phyloP scores from a whole-genome alignment of 2,888 invertebrate genomes.

The Tetropium fuscum region DNA sequence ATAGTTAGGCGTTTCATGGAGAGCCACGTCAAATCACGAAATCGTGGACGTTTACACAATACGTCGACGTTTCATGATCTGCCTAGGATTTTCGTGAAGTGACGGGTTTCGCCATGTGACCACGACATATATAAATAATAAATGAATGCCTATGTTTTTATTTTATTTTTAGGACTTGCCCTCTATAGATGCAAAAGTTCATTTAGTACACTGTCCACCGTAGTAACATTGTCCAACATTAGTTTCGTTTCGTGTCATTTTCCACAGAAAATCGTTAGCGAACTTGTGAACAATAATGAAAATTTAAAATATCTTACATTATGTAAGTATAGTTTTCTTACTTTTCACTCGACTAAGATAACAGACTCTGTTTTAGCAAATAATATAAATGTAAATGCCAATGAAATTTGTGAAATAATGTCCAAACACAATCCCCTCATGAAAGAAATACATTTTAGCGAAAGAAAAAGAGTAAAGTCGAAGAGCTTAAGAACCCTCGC shows the following conservation, averaged over 20 bases:
- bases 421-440: constrained; percentile 48
- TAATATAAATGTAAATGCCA: constrained; percentile 52
- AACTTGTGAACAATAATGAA: constrained; percentile 50
- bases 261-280: constrained; percentile 49
- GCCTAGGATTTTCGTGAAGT: too few species aligned
- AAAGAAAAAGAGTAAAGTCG: constrained; percentile 49
- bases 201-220: constrained; percentile 46
- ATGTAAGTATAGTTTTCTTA: constrained; percentile 42
- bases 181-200: constrained; percentile 52
- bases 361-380: constrained; percentile 43
- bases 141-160: too few species aligned
- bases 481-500: constrained; percentile 51
- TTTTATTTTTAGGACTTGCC: constrained; percentile 45
- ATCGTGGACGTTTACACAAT: too few species aligned
- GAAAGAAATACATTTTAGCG: constrained; percentile 51
- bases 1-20: too few species aligned
- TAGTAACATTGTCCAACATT: constrained; percentile 46
- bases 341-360: background rate
- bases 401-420: constrained; percentile 53
- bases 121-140: too few species aligned
- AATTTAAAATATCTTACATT: constrained; percentile 46
- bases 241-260: constrained; percentile 50
- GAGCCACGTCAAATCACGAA: too few species aligned
- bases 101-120: too few species aligned
- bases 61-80: too few species aligned